Base-by-base conservation (phyloP, 1,140 invertebrate species). In the Lepidurus packardi region DNA sequence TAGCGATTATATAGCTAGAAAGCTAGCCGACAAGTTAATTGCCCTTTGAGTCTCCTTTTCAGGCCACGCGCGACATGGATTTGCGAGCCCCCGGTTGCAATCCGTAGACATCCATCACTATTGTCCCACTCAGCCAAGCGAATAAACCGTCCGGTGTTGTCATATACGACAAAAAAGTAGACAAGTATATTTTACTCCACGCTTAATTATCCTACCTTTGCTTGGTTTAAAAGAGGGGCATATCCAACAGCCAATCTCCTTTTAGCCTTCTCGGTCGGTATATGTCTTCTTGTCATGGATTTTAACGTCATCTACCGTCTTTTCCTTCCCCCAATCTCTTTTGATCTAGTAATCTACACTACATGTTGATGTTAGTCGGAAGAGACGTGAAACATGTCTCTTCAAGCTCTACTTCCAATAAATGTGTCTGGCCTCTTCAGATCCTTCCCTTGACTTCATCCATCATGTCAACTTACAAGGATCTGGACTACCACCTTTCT, bases 11-110 rank as follows among this genome's bases (percentile, higher is more conserved):
- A 34, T 65, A 21, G 53, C 53, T 21, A 65, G 53, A 16, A 65
- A 65, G 6, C 45, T 16, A 16, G 53, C 53, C 53, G 53, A 65
- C 53, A 65, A 16, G 10, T 65, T 65, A 65, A 65, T 65, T 65
- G 53, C 53, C 53, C 53, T 65, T 65, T 21, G 16, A 65, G 53
- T 65, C 53, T 65, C 53, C 53, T 65, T 65, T 65, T 65, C 21
- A n/a, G 16, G 16, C 21, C 53, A 65, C 21, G 16, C 53, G 21
- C 16, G 9, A 65, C 21, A 21, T 65, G 21, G 21, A 65, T 21
- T 16, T 4, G 53, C 53, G 13, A 65, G 21, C 53, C 13, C 53
- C 53, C 53, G 16, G 16, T 65, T 65, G 53, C 13, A 65, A 8
- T 65, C 6, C 16, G 21, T 21, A 65, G 21, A 65, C 13, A 65